A percentile compares a stretch with the other conserved stretches of the same genome.
Evolutionary conservation across 2,888 invertebrate species (phyloP).

Genomic region (Caenorhabditis virilis): DNA sequence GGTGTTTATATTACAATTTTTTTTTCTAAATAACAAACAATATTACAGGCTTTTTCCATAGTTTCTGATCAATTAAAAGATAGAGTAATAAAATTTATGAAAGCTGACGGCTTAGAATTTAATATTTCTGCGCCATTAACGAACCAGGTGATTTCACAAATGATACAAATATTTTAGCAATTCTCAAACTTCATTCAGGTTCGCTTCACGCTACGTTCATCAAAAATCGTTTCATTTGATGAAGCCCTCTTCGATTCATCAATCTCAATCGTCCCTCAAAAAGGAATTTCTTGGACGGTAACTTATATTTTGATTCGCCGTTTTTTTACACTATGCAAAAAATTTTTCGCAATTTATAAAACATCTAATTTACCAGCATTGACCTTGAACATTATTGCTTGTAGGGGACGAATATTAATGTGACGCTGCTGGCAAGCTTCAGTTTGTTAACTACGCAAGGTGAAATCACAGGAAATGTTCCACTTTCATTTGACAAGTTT

Average conservation of each 20-base stretch:
- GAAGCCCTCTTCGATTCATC: slow-evolving; percentile 52
- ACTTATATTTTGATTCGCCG: too few species aligned
- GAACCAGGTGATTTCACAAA: slow-evolving; percentile 36
- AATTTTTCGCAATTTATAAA: neutral
- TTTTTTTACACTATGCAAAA: too few species aligned
- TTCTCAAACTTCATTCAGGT: slow-evolving; percentile 34
- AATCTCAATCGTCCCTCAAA: slow-evolving; percentile 50
- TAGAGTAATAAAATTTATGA: slow-evolving; percentile 61
- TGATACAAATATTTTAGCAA: neutral
- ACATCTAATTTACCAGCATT: too few species aligned
- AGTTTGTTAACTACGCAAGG: slow-evolving; percentile 54
- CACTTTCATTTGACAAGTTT: slow-evolving; percentile 64
- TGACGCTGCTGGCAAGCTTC: slow-evolving; percentile 59
- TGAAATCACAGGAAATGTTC: slow-evolving; percentile 62
- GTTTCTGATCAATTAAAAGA: slow-evolving; percentile 58
- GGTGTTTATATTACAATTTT: slow-evolving; percentile 5
- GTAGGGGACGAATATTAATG: slow-evolving; percentile 63
- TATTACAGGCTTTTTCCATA: slow-evolving; percentile 46
- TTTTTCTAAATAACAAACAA: neutral
- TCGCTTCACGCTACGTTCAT: slow-evolving; percentile 52
- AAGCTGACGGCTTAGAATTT: slow-evolving; percentile 61
- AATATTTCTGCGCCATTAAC: slow-evolving; percentile 61
- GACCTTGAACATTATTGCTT: slow-evolving; percentile 11
- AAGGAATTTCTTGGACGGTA: slow-evolving; percentile 64
- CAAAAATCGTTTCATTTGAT: slow-evolving; percentile 55